phyloP scores from a whole-genome alignment of 2,113 vertebrate species.

The Arvicanthis niloticus region DNA sequence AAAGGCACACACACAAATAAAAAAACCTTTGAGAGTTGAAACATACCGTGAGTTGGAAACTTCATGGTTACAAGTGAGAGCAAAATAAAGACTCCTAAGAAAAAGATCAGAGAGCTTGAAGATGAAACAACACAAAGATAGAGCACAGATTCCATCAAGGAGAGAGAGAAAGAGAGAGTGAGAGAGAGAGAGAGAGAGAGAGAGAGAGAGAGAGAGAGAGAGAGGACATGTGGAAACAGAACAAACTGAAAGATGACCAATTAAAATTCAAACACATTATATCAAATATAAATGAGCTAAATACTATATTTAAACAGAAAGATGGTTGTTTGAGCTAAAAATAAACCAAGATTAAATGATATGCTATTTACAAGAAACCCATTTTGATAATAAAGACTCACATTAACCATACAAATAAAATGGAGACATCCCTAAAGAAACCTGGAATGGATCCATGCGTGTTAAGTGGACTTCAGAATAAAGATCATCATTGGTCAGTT shows the following conservation, averaged over 20 bases:
- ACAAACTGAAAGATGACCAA: not conserved
- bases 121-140: not conserved
- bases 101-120: not conserved
- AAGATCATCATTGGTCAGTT: not conserved
- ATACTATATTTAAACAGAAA: not conserved
- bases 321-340: not conserved
- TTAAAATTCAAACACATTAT: not conserved
- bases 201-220: not conserved
- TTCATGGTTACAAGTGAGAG: not conserved
- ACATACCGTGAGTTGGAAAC: not conserved
- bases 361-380: not conserved
- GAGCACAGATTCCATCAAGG: not conserved
- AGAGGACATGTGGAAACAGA: not conserved
- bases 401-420: not conserved
- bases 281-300: not conserved
- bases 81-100: not conserved
- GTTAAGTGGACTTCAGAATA: not conserved
- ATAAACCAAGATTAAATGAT: not conserved
- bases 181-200: not conserved
- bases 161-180: not conserved
- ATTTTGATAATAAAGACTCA: not conserved
- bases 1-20: no score
- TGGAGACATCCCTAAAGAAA: not conserved
- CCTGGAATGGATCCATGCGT: not conserved
- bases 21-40: not conserved